phyloP scores from a whole-genome alignment of 2,113 vertebrate genomes.

The Copsychus sechellarum region DNA sequence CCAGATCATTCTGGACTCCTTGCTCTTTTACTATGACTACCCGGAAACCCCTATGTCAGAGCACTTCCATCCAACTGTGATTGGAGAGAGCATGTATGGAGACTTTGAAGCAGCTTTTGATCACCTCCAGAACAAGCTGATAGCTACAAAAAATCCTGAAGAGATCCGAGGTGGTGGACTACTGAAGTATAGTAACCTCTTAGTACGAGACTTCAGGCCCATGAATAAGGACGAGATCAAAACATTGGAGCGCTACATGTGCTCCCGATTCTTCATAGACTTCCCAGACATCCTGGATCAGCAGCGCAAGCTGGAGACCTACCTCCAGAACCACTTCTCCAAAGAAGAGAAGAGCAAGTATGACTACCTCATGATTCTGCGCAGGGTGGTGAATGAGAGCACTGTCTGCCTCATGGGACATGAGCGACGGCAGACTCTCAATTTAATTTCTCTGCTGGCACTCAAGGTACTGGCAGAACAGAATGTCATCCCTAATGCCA shows the following conservation, averaged over 20 bases:
- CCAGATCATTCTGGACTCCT: conserved; percentile 94
- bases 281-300: conserved; percentile 96
- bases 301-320: conserved; percentile 93
- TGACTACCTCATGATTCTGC: conserved; percentile 95
- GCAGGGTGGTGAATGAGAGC: conserved; percentile 94
- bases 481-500: conserved; percentile 91
- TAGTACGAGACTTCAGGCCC: conserved; percentile 90
- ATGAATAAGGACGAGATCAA: conserved; percentile 89
- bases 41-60: conserved; percentile 81
- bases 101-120: conserved; percentile 86
- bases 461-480: conserved; percentile 91
- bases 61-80: conserved; percentile 85
- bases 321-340: conserved; percentile 96
- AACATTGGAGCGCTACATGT: conserved; percentile 95
- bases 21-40: conserved; percentile 87
- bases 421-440: conserved; percentile 92
- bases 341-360: conserved; percentile 96
- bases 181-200: conserved; percentile 95
- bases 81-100: conserved; percentile 92
- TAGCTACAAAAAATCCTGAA: conserved; percentile 94
- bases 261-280: conserved; percentile 98
- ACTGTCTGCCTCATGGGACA: conserved; percentile 99
- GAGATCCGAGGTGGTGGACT: conserved; percentile 96
- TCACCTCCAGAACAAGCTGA: conserved; percentile 90
- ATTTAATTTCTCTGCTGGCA: conserved; percentile 92